Percentiles rank a stretch among this genome's conserved stretches.
phyloP scores from a whole-genome alignment of 1,140 invertebrate genomes.

The Atta cephalotes region DNA sequence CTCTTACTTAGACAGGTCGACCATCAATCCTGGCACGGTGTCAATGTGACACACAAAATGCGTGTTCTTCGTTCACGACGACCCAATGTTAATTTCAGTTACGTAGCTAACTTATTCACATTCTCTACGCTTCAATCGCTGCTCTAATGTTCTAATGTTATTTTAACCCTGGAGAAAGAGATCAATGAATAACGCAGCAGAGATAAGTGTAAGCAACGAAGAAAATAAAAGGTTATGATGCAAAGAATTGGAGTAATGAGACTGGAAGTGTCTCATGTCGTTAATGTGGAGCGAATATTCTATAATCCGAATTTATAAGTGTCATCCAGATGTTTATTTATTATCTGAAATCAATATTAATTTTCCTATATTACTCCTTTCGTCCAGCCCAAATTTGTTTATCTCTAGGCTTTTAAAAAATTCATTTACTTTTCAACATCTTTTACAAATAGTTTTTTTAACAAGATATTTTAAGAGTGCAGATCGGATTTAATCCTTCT shows the following conservation, averaged over 20 bases:
- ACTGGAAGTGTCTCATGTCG: background rate
- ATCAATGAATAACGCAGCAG: background rate
- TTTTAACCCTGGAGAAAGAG: background rate
- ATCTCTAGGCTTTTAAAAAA: no score
- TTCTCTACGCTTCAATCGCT: background rate
- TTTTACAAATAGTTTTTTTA: no score
- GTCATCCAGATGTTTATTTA: no score
- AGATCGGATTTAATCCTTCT: no score
- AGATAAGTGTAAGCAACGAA: background rate
- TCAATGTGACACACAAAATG: constrained; percentile 80
- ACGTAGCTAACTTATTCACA: constrained; percentile 21
- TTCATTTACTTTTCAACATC: no score
- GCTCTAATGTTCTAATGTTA: background rate
- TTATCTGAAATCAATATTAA: background rate
- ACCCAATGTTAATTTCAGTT: constrained; percentile 29
- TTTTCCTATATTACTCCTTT: background rate
- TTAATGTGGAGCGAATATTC: background rate
- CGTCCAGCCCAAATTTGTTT: no score
- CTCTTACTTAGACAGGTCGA: constrained; percentile 69
- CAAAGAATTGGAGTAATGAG: background rate
- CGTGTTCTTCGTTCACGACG: constrained; percentile 26
- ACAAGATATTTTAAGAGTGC: no score
- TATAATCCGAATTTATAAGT: background rate
- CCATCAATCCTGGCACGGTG: constrained; percentile 79
- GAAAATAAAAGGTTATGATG: background rate